Conservation (phyloP, 2,888 invertebrate species). For the Quadroppia sp. region DNA sequence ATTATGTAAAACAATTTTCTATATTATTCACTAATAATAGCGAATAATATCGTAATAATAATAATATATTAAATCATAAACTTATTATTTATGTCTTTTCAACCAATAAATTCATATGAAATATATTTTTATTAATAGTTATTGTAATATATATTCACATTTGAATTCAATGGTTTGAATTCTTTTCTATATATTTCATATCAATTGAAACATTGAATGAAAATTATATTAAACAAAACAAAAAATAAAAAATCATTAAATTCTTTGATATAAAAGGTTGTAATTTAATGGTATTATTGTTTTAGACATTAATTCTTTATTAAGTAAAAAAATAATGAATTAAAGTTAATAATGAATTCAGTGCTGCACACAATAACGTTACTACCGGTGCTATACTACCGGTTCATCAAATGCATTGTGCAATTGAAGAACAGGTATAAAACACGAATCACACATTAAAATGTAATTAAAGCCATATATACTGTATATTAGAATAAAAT, state of each 20-base stretch:
- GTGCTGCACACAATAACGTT: not conserved
- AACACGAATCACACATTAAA: conserved; percentile 26
- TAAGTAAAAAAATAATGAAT: not conserved
- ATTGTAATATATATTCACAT: not conserved
- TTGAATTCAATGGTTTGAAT: not conserved
- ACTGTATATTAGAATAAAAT: not conserved
- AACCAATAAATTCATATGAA: not conserved
- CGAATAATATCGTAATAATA: not conserved
- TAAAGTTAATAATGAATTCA: conserved; percentile 26
- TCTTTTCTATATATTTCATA: not conserved
- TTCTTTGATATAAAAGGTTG: not conserved
- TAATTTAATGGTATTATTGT: conserved; percentile 1
- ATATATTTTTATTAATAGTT: not conserved
- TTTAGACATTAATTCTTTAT: not conserved
- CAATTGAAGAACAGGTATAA: not conserved
- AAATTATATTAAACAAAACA: not conserved
- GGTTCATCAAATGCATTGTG: not conserved
- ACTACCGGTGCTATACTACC: not conserved
- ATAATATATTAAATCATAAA: not conserved
- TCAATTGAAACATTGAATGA: conserved; percentile 4
- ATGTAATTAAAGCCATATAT: conserved; percentile 3
- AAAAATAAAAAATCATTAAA: conserved; percentile 4
- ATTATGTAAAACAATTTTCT: conserved; percentile 2
- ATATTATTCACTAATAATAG: not conserved
- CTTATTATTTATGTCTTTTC: not conserved